Base-by-base conservation (phyloP, 2,888 invertebrate genomes). In the Prostheceraeus crozeri region DNA sequence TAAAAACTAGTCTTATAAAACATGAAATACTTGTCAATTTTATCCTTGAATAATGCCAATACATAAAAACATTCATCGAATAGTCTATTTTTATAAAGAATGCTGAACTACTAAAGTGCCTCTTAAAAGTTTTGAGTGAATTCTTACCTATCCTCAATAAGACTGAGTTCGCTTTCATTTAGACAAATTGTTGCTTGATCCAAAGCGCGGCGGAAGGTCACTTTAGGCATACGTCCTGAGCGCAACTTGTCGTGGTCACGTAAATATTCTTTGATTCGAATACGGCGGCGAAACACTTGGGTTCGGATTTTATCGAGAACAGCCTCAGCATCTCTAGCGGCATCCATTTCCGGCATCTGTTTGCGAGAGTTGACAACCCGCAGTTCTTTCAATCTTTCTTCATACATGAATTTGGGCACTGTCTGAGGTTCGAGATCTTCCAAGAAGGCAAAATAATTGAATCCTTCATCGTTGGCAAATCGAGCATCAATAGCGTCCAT, bases 171-270 rank as follows among this genome's bases (percentile, higher is more conserved):
- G 19, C 70, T 68, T 61, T 74, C 70, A 23, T 66, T 67, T 40
- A 76, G 66, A 48, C 72, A 71, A 63, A 76, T 69, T 59, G 69
- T 65, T 53, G 72, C 73, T 16, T 73, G 68, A 59, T 70, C 72
- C 16, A 76, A 65, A 14, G 75, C 75, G 63, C 76, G 66, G 27
- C 73, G 65, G 68, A 76, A 76, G 28, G 74, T 72, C n/a, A 67
- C 68, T 63, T 71, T 74, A 54, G 67, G 57, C 66, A 76, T 69
- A 33, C 72, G 65, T 4, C 75, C 75, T 27, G 71, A 69, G n/a
- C 71, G 67, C 23, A 75, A 65, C 57, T 76, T 76, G 67, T 76
- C 76, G 65, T 74, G 75, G 65, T 75, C 75, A 59, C 67, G 69
- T 68, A 76, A 69, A 66, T 71, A 75, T 58, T 76, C 76, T 27